These are phyloP conservation scores for Campaea margaritaria DNA, from an alignment of 2,888 invertebrate genomes.

Conservation along the genomic window DNA sequence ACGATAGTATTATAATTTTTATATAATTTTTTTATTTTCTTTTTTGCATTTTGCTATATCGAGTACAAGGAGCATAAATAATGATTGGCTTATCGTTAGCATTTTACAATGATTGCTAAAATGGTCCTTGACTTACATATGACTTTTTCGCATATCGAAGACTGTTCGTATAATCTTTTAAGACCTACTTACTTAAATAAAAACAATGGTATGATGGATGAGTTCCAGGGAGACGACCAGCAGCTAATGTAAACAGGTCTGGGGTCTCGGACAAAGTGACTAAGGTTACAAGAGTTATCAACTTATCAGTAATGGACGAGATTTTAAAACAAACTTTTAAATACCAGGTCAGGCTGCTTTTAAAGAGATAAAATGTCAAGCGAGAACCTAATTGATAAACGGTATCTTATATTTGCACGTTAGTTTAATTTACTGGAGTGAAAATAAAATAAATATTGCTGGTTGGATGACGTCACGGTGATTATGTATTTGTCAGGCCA, in stretches of 20 bases:
- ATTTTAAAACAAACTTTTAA: constrained; percentile 15
- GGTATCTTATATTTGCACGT: constrained; percentile 8
- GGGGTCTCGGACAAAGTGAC: not conserved
- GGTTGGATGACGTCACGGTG: no score
- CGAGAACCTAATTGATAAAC: constrained; percentile 7
- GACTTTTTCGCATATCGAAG: constrained; percentile 16
- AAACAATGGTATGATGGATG: constrained; percentile 11
- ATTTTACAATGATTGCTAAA: constrained; percentile 5
- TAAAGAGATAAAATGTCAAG: constrained; percentile 11
- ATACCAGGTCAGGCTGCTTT: constrained; percentile 9
- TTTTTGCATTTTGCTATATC: not conserved
- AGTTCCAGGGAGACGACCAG: not conserved
- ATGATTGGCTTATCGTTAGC: constrained; percentile 13
- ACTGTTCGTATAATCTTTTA: constrained; percentile 1
- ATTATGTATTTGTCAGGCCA: no score
- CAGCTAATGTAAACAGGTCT: constrained; percentile 2
- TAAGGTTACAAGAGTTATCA: constrained; percentile 2
- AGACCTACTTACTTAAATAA: not conserved
- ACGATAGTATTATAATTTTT: no score
- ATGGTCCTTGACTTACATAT: constrained; percentile 25
- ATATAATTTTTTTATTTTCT: no score
- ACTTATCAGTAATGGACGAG: not conserved
- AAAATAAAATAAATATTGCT: no score
- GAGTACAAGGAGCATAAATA: not conserved
- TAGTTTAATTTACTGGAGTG: constrained; percentile 3